Conservation (phyloP, 1,140 invertebrate genomes). For the Mamestra configurata region DNA sequence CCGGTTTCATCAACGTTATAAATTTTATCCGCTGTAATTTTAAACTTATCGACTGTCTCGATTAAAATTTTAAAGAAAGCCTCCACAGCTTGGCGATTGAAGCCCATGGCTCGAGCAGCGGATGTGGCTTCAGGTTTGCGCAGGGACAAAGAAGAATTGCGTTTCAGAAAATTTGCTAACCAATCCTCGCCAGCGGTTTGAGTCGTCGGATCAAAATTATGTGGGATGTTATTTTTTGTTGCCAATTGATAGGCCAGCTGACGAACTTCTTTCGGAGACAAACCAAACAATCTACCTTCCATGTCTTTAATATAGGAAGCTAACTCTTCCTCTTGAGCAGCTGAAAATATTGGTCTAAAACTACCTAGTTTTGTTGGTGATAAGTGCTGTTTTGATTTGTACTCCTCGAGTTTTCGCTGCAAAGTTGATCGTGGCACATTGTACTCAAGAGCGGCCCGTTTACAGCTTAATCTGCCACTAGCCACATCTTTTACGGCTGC, state of each 20-base stretch:
- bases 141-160: neutral
- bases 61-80: conserved; percentile 4
- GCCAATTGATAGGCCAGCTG: conserved; percentile 22
- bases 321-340: neutral
- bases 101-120: conserved; percentile 28
- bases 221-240: neutral
- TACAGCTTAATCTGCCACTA: too few relatives aligned
- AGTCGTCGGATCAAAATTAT: conserved; percentile 10
- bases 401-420: neutral
- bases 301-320: conserved; percentile 1
- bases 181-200: neutral
- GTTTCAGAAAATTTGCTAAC: neutral
- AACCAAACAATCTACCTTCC: conserved; percentile 20
- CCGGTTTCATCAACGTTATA: conserved; percentile 27
- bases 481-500: too few relatives aligned
- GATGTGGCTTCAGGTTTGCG: conserved; percentile 35
- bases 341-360: neutral
- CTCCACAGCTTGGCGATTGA: conserved; percentile 4
- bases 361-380: neutral
- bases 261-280: neutral
- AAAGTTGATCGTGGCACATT: neutral
- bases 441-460: too few relatives aligned
- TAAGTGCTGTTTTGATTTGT: neutral
- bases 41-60: too few relatives aligned
- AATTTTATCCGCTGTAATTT: neutral